Conservation (phyloP, 2,797 vertebrate species). For the Oryzias dopingdopingensis region DNA sequence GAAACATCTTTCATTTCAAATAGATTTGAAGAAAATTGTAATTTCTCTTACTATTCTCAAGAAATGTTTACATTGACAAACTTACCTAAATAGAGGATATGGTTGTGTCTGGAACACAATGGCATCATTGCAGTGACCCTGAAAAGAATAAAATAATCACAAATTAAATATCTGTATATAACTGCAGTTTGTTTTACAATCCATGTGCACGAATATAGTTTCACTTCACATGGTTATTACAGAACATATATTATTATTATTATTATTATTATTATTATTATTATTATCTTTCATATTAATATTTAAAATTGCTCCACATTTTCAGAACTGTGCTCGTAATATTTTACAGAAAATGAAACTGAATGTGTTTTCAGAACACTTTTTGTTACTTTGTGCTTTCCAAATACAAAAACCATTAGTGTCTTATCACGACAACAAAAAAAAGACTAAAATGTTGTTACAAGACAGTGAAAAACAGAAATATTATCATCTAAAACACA, state of each 20-base stretch:
- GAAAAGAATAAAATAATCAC: constrained; percentile 18
- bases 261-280: no score
- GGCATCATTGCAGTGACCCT: constrained; percentile 90
- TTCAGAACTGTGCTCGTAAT: no score
- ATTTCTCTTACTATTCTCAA: neutral
- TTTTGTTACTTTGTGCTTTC: neutral
- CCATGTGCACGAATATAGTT: neutral
- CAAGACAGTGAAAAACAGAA: neutral
- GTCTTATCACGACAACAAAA: neutral
- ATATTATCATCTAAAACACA: neutral
- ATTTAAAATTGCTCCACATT: no score
- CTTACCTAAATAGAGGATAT: constrained; percentile 88
- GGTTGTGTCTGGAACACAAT: constrained; percentile 93
- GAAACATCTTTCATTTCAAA: neutral
- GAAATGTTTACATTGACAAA: neutral
- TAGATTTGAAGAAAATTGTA: neutral
- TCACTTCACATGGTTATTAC: neutral
- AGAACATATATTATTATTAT: no score
- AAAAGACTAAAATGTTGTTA: neutral
- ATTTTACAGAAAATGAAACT: no score
- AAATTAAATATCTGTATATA: neutral
- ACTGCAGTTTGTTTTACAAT: neutral
- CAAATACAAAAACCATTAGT: neutral
- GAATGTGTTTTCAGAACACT: no score
- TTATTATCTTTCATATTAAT: no score